Evolutionary conservation across 2,888 invertebrate species (phyloP), one percentile per base, ranked within the genome.

Genomic region (Plagodis dolabraria): DNA sequence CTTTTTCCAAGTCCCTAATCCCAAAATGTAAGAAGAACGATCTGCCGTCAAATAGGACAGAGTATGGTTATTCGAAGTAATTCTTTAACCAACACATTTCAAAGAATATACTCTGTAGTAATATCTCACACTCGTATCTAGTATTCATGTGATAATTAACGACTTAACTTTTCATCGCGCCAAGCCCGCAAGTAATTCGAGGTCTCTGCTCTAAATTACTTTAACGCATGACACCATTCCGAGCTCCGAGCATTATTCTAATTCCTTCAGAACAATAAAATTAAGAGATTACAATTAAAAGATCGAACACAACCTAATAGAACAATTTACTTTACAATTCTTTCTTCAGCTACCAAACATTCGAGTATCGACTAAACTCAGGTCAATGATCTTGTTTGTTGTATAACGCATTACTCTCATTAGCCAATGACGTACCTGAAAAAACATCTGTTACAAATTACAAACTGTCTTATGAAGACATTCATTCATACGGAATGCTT

Each of bases 401-500:
- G 2, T 10, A 45, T 12, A 11, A n/a, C n/a, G n/a, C n/a, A n/a
- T n/a, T n/a, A n/a, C n/a, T 33, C 12, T 43, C 36, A 43, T 43
- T 38, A 50, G 47, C 43, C 47, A 47, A 47, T 47, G 33, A 50
- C 42, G n/a, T 12, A 54, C 47, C 55, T 60, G 55, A 47, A 54
- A 52, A 60, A 55, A 60, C 64, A 60, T 64, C 44, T 53, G 58
- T 60, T 46, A n/a, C n/a, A 60, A 55, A 60, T 4, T 22, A 22
- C 22, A 22, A 57, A 60, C 53, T 58, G 53, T 49, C 52, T 57
- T 58, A 64, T 60, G 57, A 61, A 67, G 70, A 71, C 65, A 64
- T 76, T 76, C 79, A 85, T 84, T 85, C 79, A 83, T 76, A 72
- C 22, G 69, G 72, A 71, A 74, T 72, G 71, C 72, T 71, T 72